Conservation (phyloP, 2,888 invertebrate genomes). For the Eilema caniola region DNA sequence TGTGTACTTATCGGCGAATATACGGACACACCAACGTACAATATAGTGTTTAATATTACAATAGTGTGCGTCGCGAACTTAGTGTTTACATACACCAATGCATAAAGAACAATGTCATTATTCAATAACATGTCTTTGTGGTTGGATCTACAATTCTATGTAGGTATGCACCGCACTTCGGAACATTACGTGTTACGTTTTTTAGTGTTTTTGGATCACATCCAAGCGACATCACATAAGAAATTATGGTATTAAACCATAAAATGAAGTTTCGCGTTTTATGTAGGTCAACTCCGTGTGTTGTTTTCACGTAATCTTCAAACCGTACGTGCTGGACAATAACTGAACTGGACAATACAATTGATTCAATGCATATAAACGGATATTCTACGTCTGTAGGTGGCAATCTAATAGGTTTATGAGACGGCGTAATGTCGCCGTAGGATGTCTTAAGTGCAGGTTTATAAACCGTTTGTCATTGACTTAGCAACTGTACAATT, state of each 20-base stretch:
- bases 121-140: conserved; percentile 67
- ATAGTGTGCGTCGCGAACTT: conserved; percentile 60
- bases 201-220: conserved; percentile 58
- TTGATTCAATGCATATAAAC: conserved; percentile 15
- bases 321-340: conserved; percentile 1
- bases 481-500: conserved; percentile 16
- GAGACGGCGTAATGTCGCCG: conserved; percentile 6
- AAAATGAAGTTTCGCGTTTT: conserved; percentile 33
- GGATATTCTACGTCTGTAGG: conserved; percentile 3
- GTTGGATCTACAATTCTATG: conserved; percentile 65
- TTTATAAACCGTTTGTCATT: conserved; percentile 20
- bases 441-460: conserved; percentile 5
- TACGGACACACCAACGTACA: conserved; percentile 62
- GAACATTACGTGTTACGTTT: conserved; percentile 46
- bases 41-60: conserved; percentile 48
- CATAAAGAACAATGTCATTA: conserved; percentile 79
- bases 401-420: conserved; percentile 12
- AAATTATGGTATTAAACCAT: conserved; percentile 42
- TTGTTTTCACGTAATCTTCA: conserved; percentile 26
- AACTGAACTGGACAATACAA: neutral
- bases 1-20: conserved; percentile 74
- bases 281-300: conserved; percentile 39
- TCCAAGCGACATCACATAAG: conserved; percentile 49
- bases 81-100: conserved; percentile 76
- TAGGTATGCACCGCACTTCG: conserved; percentile 57